These are phyloP conservation scores for Hylaea fasciaria DNA, from an alignment of 2,888 invertebrate species.

Conservation along the genomic window DNA sequence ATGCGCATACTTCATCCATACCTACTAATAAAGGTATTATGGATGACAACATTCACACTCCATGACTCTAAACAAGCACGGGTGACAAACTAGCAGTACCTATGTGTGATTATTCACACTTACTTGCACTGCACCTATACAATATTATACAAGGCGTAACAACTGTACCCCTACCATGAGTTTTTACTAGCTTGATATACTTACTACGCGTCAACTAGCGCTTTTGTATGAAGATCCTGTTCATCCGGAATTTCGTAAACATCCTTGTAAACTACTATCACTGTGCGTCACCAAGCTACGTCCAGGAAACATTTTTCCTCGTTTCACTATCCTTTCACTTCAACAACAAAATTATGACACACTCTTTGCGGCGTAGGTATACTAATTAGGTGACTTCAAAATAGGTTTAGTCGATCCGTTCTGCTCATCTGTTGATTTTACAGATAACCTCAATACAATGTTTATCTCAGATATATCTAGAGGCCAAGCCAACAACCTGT, in stretches of 20 bases:
- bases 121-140: no score
- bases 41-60: no score
- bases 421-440: conserved; percentile 41
- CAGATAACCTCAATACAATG: conserved; percentile 53
- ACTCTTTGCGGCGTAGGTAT: not conserved
- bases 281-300: not conserved
- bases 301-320: not conserved
- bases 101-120: no score
- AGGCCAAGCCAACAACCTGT: conserved; percentile 42
- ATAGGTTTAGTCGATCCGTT: conserved; percentile 16
- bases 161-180: no score
- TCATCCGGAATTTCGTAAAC: not conserved
- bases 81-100: no score
- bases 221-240: not conserved
- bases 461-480: conserved; percentile 43
- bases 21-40: no score
- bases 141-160: no score
- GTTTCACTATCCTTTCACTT: conserved; percentile 1
- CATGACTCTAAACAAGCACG: no score
- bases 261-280: not conserved
- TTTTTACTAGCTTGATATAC: no score
- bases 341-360: not conserved
- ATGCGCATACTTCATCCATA: no score
- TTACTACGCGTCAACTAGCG: no score
- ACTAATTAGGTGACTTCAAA: conserved; percentile 1